Base-by-base conservation (phyloP, 1,140 invertebrate genomes). In the Caerostris extrusa region DNA sequence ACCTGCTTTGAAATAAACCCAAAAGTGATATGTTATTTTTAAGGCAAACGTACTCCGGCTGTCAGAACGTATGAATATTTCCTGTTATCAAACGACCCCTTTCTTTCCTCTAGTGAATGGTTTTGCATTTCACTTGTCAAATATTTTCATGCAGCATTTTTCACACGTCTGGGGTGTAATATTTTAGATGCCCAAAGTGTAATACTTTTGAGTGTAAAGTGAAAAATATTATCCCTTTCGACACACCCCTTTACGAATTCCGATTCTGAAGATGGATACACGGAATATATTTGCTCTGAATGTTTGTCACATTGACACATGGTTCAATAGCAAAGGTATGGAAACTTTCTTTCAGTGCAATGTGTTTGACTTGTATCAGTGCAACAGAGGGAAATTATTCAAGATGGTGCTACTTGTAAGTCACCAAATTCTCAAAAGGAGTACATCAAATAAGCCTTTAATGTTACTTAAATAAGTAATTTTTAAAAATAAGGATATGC, bases 61-160 rank as follows among this genome's bases (percentile, higher is more conserved):
- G 71, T 77, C 34, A 77, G 53, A 50, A 7, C 7, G 8, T 17
- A 53, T 14, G 71, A 77, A 50, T 53, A 77, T 77, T 77, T 5
- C 34, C 50, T 77, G 19, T 77, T 77, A 77, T 77, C 71, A 77
- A 34, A 34, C 10, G 7, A 10, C 34, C 55, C 7, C 17, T 56
- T 57, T 5, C 10, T 83, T 17, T 58, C n/a, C 82, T 57, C 17
- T 58, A 58, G 82, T 57, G 82, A 83, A 83, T 83, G 82, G 55
- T 83, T 83, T 83, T 83, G 82, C 82, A 83, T 83, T 83, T 58
- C 56, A 83, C n/a, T 56, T 83, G 82, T 83, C 82, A 83, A 17
- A 58, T 58, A 83, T 83, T 83, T 83, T 56, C 82, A 83, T 83
- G 19, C 82, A 17, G n/a, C 17, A 83, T 83, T 83, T 83, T 83